Percentiles rank a stretch among this genome's conserved stretches.
Evolutionary conservation across 2,113 vertebrate species (phyloP).

Genomic region (Plestiodon gilberti): DNA sequence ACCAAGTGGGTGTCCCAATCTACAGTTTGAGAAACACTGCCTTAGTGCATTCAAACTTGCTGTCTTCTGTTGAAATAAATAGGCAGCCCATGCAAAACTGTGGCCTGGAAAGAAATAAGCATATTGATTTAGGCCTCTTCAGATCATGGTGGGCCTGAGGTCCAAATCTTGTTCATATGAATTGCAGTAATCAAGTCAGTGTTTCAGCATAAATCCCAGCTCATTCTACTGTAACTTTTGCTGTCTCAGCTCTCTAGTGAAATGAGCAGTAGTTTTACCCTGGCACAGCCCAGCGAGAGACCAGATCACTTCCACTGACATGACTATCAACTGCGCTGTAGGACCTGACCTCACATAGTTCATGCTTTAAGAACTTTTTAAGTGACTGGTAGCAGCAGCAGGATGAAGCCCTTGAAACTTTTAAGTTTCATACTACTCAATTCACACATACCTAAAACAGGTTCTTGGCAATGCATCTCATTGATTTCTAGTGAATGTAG

Average conservation of each 20-base stretch:
- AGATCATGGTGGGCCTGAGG: not conserved
- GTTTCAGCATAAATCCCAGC: not conserved
- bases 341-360: too few species aligned
- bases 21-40: too few species aligned
- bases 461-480: too few species aligned
- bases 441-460: too few species aligned
- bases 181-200: not conserved
- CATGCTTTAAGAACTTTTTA: too few species aligned
- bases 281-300: not conserved
- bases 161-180: not conserved
- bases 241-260: too few species aligned
- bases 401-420: too few species aligned
- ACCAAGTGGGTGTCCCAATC: too few species aligned
- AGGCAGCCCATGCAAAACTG: not conserved
- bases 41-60: not conserved
- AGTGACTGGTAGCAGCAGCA: too few species aligned
- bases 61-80: not conserved
- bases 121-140: not conserved
- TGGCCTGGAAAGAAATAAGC: not conserved
- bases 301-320: not conserved
- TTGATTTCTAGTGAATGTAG: too few species aligned
- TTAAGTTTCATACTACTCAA: too few species aligned
- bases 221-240: not conserved
- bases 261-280: constrained; percentile 2
- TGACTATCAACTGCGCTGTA: not conserved